A percentile compares a stretch with the other conserved stretches of the same genome.
phyloP scores from a whole-genome alignment of 1,140 invertebrate species.

The Caenorhabditis latens region DNA sequence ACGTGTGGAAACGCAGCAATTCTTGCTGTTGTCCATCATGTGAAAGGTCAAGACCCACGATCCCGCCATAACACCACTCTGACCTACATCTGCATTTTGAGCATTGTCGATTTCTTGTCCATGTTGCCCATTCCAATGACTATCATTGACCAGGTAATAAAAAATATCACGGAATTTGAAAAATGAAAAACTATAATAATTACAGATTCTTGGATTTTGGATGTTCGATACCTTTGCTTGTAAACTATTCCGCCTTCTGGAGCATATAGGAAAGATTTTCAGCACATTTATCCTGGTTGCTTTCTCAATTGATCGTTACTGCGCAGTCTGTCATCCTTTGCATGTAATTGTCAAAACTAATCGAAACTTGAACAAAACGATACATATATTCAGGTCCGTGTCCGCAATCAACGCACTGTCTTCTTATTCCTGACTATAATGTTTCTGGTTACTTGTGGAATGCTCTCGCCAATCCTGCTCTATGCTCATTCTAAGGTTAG shows the following conservation, averaged over 20 bases:
- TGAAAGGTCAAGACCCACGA: conserved; percentile 66
- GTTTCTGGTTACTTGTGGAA: conserved; percentile 53
- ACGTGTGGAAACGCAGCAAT: conserved; percentile 76
- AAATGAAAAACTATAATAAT: background rate
- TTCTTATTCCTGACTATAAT: conserved; percentile 42
- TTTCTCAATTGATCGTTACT: conserved; percentile 73
- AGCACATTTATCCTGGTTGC: conserved; percentile 75
- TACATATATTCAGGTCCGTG: conserved; percentile 11
- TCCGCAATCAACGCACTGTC: conserved; percentile 52
- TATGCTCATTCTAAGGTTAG: conserved; percentile 60
- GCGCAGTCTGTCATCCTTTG: conserved; percentile 74
- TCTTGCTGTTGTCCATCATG: conserved; percentile 75
- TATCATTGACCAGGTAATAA: conserved; percentile 72
- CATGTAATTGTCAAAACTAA: conserved; percentile 22
- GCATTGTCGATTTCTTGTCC: conserved; percentile 73
- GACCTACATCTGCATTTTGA: conserved; percentile 75
- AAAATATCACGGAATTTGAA: background rate
- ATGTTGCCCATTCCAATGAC: conserved; percentile 77
- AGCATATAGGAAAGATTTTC: conserved; percentile 66
- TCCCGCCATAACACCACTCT: conserved; percentile 74
- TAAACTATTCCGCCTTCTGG: conserved; percentile 64
- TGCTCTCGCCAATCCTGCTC: conserved; percentile 58
- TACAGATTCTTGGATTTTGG: conserved; percentile 75
- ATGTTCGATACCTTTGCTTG: conserved; percentile 72
- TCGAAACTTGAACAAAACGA: background rate